Evolutionary conservation across 1,140 invertebrate genomes (phyloP), one percentile per base, ranked within the genome.

Genomic region (Ooceraea biroi): DNA sequence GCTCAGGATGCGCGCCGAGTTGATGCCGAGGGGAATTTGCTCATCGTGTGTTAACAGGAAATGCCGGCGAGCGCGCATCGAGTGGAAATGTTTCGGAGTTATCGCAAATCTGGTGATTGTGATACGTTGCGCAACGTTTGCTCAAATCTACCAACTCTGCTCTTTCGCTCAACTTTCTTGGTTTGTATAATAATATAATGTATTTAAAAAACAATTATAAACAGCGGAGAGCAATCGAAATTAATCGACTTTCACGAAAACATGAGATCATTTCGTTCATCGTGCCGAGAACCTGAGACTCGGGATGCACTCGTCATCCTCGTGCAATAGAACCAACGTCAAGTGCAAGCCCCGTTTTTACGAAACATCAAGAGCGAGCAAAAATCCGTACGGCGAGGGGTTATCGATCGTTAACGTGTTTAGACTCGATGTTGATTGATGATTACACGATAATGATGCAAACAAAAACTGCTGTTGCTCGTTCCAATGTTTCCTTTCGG

Each of bases 401-500:
- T 78, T 78, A 78, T 78, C 76, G 66, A 41, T 66, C 0, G 44
- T 27, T 17, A 76, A 25, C 44, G 17, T 61, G 58, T 36, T 63
- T 65, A 65, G 25, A 69, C 78, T 46, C 52, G 30, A 44, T 5
- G 17, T 27, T 44, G 48, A 61, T 58, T 41, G 36, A 82, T 46
- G 46, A 14, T 19, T 10, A n/a, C 50, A 52, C 48, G 86, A 88
- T 88, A 84, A 88, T 55, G 50, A 41, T 14, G n/a, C 52, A 36
- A 41, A n/a, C n/a, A n/a, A 66, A 66, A 65, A 14, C 22, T 66
- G 44, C 50, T 48, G n/a, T 27, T n/a, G 36, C 69, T 60, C 44
- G 72, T 74, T 65, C 57, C 57, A 48, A 58, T 86, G 27, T 63
- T 78, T 84, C 73, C 7, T 36, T 84, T 78, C 5, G 46, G 78